Evolutionary conservation across 2,888 invertebrate genomes (phyloP), one percentile per base, ranked within the genome.

Genomic region (Galerucella pusilla): DNA sequence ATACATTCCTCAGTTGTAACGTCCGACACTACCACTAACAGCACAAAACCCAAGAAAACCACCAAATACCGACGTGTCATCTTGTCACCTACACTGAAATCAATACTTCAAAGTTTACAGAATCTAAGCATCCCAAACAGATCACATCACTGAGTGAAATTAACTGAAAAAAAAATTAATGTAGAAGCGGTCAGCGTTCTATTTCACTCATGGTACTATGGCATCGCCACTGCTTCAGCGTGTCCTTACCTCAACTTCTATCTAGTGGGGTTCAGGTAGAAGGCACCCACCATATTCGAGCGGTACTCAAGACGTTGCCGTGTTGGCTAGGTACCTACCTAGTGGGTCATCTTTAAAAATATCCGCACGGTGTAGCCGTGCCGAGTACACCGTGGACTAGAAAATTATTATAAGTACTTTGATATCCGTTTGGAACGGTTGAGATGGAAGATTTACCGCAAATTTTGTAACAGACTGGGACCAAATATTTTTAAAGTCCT

Each of bases 141-240:
- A 78, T 80, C 80, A 80, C 81, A 82, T 81, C 78, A 81, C 81
- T 81, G 80, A 75, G 73, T 70, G 68, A 72, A 73, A 63, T 72
- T 72, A 60, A 46, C 25, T 46, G 46, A 59, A 59, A 64, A 35
- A 20, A 42, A 72, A 72, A 72, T 57, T 63, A 42, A 73, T 57
- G 68, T 63, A 66, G 63, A 67, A 79, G 79, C 81, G 82, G 81
- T 81, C 81, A 81, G 81, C 82, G 80, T 54, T 72, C 72, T 60
- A 57, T 59, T 60, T 72, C 72, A 67, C 72, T 72, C 72, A 60
- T 72, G 49, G 70, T 69, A 74, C 80, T 82, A 81, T 79, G 74
- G 77, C 75, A 76, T 68, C 74, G 69, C 77, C 79, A 75, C 73
- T 75, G 67, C 79, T 80, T 72, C 72, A 60, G 66, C 67, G 72